Evolutionary conservation across 2,888 invertebrate species (phyloP).

Genomic region (Panopea generosa): DNA sequence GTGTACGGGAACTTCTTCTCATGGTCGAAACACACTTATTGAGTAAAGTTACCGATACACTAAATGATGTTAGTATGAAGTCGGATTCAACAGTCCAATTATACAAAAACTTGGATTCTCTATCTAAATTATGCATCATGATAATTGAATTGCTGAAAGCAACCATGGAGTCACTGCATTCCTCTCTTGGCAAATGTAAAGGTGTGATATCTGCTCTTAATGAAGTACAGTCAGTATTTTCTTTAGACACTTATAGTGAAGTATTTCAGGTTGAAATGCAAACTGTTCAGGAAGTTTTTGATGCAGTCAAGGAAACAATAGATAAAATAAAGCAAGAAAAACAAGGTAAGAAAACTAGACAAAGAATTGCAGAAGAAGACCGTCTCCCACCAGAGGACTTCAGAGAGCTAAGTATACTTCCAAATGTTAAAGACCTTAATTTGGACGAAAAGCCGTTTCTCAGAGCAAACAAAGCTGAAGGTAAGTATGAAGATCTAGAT

Average conservation of each 20-base stretch:
- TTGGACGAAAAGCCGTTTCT: slow-evolving; percentile 85
- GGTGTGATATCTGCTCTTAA: slow-evolving; percentile 12
- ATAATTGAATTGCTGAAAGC: slow-evolving; percentile 19
- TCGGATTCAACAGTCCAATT: slow-evolving; percentile 1
- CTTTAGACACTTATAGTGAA: slow-evolving; percentile 2
- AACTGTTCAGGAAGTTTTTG: background rate
- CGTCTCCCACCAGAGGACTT: slow-evolving; percentile 58
- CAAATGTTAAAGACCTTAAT: slow-evolving; percentile 82
- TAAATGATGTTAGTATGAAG: slow-evolving; percentile 33
- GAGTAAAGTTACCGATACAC: slow-evolving; percentile 18
- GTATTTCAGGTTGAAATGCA: background rate
- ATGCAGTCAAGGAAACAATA: slow-evolving; percentile 17
- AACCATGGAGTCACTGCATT: slow-evolving; percentile 24
- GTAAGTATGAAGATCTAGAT: slow-evolving; percentile 88
- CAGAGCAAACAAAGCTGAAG: slow-evolving; percentile 88
- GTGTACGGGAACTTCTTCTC: slow-evolving; percentile 39
- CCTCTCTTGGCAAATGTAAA: slow-evolving; percentile 29
- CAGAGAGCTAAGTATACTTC: slow-evolving; percentile 69
- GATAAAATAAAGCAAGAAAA: slow-evolving; percentile 13
- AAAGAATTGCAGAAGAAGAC: slow-evolving; percentile 4
- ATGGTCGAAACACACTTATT: slow-evolving; percentile 39
- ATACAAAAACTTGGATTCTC: background rate
- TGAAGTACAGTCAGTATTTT: slow-evolving; percentile 13
- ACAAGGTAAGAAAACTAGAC: background rate
- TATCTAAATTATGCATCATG: background rate